Evolutionary conservation across 1,140 invertebrate genomes (phyloP).

Genomic region (Asbolus verrucosus): DNA sequence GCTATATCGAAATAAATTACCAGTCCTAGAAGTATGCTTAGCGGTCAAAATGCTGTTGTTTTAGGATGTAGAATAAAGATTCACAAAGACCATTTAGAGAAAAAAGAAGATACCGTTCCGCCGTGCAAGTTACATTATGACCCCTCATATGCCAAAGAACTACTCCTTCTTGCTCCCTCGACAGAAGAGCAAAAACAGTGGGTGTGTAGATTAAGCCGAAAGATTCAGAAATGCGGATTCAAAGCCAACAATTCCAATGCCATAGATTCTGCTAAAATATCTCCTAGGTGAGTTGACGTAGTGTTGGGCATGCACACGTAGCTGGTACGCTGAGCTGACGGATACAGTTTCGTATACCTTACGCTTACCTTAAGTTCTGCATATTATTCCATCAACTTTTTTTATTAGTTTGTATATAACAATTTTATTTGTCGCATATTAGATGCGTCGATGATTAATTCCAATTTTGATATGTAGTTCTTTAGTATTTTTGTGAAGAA

Average conservation of each 20-base stretch:
- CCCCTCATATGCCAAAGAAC: slow-evolving; percentile 91
- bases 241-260: slow-evolving; percentile 81
- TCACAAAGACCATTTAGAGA: slow-evolving; percentile 93
- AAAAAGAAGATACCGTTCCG: slow-evolving; percentile 85
- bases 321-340: slow-evolving; percentile 28
- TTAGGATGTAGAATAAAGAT: slow-evolving; percentile 95
- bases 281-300: slow-evolving; percentile 62
- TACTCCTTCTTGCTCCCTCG: slow-evolving; percentile 86
- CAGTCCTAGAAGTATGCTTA: too few species aligned
- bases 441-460: neutral
- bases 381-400: slow-evolving; percentile 22
- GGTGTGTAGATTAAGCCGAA: slow-evolving; percentile 90
- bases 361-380: slow-evolving; percentile 29
- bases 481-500: slow-evolving; percentile 17
- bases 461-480: slow-evolving; percentile 31
- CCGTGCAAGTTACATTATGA: slow-evolving; percentile 95
- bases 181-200: slow-evolving; percentile 92
- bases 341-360: slow-evolving; percentile 14
- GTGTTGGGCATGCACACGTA: slow-evolving; percentile 30
- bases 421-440: neutral
- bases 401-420: slow-evolving; percentile 21
- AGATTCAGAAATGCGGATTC: slow-evolving; percentile 94
- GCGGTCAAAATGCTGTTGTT: slow-evolving; percentile 13
- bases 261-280: slow-evolving; percentile 63
- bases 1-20: too few species aligned